Conservation (phyloP, 2,888 invertebrate genomes). For the Leptinotarsa peninsularis region DNA sequence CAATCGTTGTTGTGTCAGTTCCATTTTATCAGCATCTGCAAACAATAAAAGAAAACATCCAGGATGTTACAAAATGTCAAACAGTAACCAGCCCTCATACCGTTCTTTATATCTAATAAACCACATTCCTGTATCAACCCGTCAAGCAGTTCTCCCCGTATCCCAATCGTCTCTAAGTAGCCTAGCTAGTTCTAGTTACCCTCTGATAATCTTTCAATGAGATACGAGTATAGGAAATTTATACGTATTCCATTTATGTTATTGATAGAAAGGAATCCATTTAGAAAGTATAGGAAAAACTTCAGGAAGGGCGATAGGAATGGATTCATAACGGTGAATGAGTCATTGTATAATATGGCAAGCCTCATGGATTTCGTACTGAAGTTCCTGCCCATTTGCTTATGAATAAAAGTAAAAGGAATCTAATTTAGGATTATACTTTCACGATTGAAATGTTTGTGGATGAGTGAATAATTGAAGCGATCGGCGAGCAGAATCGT, state of each 20-base stretch:
- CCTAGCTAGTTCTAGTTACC: slow-evolving; percentile 26
- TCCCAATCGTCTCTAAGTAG: slow-evolving; percentile 38
- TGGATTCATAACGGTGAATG: slow-evolving; percentile 31
- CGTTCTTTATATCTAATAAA: background rate
- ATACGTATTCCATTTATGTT: slow-evolving; percentile 45
- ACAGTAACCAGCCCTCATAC: no score
- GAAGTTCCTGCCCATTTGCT: slow-evolving; percentile 22
- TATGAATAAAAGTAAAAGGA: slow-evolving; percentile 18
- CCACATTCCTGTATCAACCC: background rate
- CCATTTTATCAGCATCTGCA: no score
- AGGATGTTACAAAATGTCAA: no score
- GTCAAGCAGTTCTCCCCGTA: slow-evolving; percentile 17
- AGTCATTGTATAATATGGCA: slow-evolving; percentile 32
- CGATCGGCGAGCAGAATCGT: no score
- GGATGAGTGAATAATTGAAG: background rate
- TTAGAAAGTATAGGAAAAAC: slow-evolving; percentile 39
- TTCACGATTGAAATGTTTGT: background rate
- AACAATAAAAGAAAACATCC: no score
- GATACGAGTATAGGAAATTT: slow-evolving; percentile 40
- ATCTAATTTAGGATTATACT: background rate
- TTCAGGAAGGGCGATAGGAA: slow-evolving; percentile 32
- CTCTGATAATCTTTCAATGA: slow-evolving; percentile 34
- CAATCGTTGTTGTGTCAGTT: no score
- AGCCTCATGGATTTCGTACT: slow-evolving; percentile 22
- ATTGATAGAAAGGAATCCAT: slow-evolving; percentile 46